These are phyloP conservation scores for Calliphora vicina DNA, from an alignment of 1,140 invertebrate genomes.

Conservation along the genomic window DNA sequence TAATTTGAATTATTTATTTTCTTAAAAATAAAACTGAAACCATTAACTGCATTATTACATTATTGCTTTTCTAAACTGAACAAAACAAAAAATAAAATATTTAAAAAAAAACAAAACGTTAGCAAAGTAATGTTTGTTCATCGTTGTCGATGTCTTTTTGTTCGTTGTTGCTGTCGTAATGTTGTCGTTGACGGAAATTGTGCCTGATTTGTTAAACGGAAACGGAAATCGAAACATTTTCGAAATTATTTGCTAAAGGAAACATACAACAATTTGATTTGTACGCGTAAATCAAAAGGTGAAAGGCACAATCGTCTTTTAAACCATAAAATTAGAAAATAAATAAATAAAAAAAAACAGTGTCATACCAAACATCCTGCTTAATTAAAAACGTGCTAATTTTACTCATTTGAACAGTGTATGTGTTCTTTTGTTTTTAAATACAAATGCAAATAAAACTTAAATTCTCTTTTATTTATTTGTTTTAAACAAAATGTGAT, in stretches of 20 bases:
- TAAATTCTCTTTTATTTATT: neutral
- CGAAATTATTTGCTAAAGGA: conserved; percentile 11
- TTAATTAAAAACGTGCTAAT: too few relatives aligned
- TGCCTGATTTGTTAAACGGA: conserved; percentile 33
- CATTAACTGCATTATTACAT: neutral
- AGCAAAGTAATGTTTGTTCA: neutral
- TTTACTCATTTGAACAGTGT: too few relatives aligned
- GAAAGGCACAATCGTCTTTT: neutral
- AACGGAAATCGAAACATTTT: conserved; percentile 34
- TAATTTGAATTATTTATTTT: neutral
- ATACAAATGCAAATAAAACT: too few relatives aligned
- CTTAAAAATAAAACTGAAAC: neutral
- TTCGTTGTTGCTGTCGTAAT: neutral
- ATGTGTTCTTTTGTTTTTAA: too few relatives aligned
- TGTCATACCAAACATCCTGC: neutral
- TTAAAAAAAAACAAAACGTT: too few relatives aligned
- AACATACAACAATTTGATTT: conserved; percentile 15
- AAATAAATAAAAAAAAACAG: neutral
- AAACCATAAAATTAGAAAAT: neutral
- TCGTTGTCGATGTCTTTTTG: neutral
- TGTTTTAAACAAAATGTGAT: neutral
- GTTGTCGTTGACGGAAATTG: conserved; percentile 25
- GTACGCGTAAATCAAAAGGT: neutral
- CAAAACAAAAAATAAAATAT: too few relatives aligned
- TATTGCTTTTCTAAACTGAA: neutral